phyloP scores from a whole-genome alignment of 2,797 vertebrate species.

The Pantherophis alleghaniensis region DNA sequence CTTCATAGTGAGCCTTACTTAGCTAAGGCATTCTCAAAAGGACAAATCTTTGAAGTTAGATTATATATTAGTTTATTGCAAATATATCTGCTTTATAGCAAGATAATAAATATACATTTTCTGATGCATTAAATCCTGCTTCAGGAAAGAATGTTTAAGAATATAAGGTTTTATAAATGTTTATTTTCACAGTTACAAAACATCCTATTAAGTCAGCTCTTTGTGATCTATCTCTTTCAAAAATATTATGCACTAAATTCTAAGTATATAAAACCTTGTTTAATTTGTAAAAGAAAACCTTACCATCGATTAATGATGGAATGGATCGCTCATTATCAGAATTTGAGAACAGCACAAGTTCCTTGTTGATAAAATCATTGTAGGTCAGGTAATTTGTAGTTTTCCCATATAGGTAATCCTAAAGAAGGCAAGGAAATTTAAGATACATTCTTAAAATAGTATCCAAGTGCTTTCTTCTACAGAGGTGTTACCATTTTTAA shows the following conservation, averaged over 20 bases:
- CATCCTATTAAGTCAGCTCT: background rate
- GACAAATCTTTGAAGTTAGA: background rate
- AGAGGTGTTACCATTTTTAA: background rate
- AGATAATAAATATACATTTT: background rate
- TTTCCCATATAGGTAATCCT: constrained; percentile 94
- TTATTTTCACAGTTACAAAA: background rate
- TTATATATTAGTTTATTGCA: background rate
- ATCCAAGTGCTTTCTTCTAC: background rate
- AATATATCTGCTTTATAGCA: background rate
- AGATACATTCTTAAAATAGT: background rate
- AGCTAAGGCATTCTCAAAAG: background rate
- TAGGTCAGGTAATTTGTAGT: constrained; percentile 84
- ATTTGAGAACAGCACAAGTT: constrained; percentile 95
- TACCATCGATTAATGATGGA: constrained; percentile 94
- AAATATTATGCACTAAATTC: background rate
- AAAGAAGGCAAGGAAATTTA: constrained; percentile 7
- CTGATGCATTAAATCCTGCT: background rate
- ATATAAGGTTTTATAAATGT: background rate
- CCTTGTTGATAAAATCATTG: constrained; percentile 97
- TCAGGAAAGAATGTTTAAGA: background rate
- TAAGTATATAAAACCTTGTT: background rate
- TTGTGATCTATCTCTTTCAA: background rate
- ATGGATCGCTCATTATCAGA: constrained; percentile 97
- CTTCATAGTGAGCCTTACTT: background rate
- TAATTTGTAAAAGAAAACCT: constrained; percentile 46